These are phyloP conservation scores for Psilopsiagon aurifrons DNA, from an alignment of 2,113 vertebrate genomes.

Conservation along the genomic window DNA sequence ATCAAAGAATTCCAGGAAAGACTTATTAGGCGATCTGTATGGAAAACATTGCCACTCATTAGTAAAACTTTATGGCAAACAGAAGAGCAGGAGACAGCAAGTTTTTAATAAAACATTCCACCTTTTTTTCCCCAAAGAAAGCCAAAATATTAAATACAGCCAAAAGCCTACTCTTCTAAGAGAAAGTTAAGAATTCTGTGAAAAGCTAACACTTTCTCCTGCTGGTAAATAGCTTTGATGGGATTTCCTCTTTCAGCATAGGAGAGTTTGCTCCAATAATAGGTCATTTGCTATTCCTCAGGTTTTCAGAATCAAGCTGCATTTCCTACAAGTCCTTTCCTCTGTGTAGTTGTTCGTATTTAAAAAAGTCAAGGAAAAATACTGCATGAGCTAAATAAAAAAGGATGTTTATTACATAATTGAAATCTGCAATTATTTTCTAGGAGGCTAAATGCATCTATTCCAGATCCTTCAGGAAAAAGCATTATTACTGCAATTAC, in stretches of 20 bases:
- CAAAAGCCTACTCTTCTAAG: neutral
- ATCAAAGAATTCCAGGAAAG: neutral
- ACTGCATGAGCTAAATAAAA: neutral
- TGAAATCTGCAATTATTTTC: constrained; percentile 19
- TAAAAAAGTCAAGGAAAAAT: neutral
- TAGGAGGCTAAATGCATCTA: neutral
- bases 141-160: neutral
- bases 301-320: neutral
- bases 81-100: neutral
- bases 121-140: neutral
- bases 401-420: neutral
- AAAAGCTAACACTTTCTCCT: neutral
- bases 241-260: neutral
- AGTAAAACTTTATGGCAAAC: neutral
- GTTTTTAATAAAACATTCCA: neutral
- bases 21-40: neutral
- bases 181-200: neutral
- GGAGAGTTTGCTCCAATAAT: neutral
- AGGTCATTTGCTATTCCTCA: neutral
- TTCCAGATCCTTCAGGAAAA: neutral
- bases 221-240: neutral
- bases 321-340: neutral
- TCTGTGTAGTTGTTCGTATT: neutral
- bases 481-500: neutral
- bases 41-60: neutral